Evolutionary conservation across 64 coral and sea anemone genomes (phyloP), one percentile per base, ranked within the genome.

Genomic region (Actinia tenebrosa): DNA sequence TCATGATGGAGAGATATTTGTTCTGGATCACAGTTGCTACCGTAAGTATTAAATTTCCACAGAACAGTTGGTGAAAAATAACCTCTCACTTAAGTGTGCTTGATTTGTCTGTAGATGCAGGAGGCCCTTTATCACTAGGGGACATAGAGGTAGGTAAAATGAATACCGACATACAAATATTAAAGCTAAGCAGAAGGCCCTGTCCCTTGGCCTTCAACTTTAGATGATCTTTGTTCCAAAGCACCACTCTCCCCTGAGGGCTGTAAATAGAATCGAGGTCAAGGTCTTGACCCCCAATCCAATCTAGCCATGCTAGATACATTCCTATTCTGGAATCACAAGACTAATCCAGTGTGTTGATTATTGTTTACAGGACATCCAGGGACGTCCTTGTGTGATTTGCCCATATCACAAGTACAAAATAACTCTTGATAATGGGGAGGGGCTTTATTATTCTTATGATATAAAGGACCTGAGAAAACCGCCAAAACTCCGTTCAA

Each of bases 391-490:
- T 71, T 91, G 89, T 42, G 79, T 91, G 30, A 87, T 91, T 14
- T 91, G 89, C 13, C 89, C 84, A 37, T 86, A 91, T 60, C 89
- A 91, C 77, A 91, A 79, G 85, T 77, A 91, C 37, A 91, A 79
- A 53, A 91, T 91, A 47, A 86, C 84, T 4, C 53, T 91, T 5
- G 84, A 91, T n/a, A 86, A 68, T 86, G 89, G 89, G 10, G 84
- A 91, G 26, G 84, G 89, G 11, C 56, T 91, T 9, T 84, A 91
- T 64, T 80, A 81, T 77, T 91, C 89, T 15, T 63, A 80, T 45
- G 84, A 91, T 71, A 59, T 84, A 50, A 63, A 91, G 18, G 44
- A 91, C 64, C 66, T 91, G 0, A 78, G 85, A 7, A 91, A 91
- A 77, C 89, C 89, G 62, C 89, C 89, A 14, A 79, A 81, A 16